These are phyloP conservation scores for Datnioides undecimradiatus DNA, from an alignment of 2,113 vertebrate species.

Conservation along the genomic window DNA sequence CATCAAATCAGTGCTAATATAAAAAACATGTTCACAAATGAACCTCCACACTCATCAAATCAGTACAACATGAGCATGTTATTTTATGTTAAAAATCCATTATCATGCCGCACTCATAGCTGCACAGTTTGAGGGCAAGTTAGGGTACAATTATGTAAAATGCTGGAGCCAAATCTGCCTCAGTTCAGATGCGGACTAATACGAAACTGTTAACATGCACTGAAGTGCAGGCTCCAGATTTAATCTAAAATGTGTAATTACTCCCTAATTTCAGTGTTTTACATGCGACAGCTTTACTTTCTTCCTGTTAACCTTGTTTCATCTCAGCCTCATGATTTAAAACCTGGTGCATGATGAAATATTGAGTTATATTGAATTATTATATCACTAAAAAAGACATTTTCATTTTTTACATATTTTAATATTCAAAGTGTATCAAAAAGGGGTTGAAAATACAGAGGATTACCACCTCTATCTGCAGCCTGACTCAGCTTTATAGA, in stretches of 20 bases:
- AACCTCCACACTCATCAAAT: neutral
- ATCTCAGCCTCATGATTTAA: neutral
- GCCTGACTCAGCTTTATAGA: neutral
- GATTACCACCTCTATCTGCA: neutral
- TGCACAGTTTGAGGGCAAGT: slow-evolving; percentile 13
- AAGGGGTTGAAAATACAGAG: neutral
- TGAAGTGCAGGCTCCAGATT: neutral
- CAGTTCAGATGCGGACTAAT: neutral
- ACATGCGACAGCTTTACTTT: no score
- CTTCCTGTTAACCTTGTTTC: neutral
- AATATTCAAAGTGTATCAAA: no score
- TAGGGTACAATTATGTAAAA: slow-evolving; percentile 24
- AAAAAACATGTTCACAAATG: neutral
- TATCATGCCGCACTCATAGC: neutral
- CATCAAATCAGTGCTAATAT: neutral
- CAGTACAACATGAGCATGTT: neutral
- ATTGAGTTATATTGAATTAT: neutral
- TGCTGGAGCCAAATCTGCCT: slow-evolving; percentile 1
- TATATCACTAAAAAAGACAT: no score
- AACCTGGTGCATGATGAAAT: no score
- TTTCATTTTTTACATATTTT: no score
- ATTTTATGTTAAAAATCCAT: slow-evolving; percentile 13
- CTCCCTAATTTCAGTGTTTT: slow-evolving; percentile 8
- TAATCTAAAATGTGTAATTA: neutral
- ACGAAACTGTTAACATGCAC: slow-evolving; percentile 14